phyloP scores from a whole-genome alignment of 2,113 vertebrate genomes.

The Perognathus longimembris region DNA sequence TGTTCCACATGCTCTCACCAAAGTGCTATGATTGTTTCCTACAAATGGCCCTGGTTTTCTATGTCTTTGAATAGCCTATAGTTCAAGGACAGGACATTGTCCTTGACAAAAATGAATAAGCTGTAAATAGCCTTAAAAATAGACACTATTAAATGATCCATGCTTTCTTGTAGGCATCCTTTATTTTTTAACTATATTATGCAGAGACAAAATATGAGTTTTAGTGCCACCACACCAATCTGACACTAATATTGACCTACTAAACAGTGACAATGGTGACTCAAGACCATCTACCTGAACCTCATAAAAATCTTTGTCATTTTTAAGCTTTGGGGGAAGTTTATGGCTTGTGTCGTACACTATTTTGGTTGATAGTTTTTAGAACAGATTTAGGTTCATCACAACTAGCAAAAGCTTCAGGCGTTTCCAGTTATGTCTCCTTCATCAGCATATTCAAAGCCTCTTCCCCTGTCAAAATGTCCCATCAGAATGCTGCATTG shows the following conservation, averaged over 20 bases:
- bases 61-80: neutral
- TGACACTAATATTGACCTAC: neutral
- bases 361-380: neutral
- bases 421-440: neutral
- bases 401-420: neutral
- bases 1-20: neutral
- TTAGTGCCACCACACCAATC: neutral
- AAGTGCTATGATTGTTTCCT: neutral
- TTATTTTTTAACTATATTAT: neutral
- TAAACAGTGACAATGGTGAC: neutral
- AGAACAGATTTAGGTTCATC: neutral
- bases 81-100: constrained; percentile 20
- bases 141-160: constrained; percentile 48
- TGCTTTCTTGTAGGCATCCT: neutral
- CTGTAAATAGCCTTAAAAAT: constrained; percentile 46
- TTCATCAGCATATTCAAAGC: neutral
- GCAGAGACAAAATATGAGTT: neutral
- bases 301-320: neutral
- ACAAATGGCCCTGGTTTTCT: neutral
- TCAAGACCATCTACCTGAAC: neutral
- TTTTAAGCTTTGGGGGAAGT: no score
- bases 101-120: constrained; percentile 25
- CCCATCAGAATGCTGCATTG: neutral
- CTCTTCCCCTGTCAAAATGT: neutral
- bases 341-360: neutral